Evolutionary conservation across 2,888 invertebrate genomes (phyloP).

Genomic region (Nymphalis c-album): DNA sequence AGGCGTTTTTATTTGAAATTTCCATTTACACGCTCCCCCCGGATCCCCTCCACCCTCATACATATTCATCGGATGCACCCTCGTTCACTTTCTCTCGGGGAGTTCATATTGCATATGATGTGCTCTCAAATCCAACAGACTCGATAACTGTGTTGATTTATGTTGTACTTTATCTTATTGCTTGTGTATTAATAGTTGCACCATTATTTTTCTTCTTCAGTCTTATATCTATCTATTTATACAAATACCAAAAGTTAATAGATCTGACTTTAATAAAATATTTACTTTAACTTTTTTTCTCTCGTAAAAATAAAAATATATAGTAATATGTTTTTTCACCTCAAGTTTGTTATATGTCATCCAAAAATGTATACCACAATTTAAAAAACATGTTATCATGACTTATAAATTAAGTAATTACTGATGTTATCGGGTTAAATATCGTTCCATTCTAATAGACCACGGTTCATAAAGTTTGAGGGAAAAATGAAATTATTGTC

Average conservation of each 20-base stretch:
- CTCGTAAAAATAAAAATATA: too few relatives aligned
- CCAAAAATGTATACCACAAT: too few relatives aligned
- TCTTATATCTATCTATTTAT: background rate
- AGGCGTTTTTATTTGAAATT: slow-evolving; percentile 82
- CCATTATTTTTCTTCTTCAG: slow-evolving; percentile 4
- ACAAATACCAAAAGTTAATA: background rate
- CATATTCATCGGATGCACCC: slow-evolving; percentile 85
- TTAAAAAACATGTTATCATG: background rate
- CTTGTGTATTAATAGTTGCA: slow-evolving; percentile 23
- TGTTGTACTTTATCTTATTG: slow-evolving; percentile 36
- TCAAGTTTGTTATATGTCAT: too few relatives aligned
- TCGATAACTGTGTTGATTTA: slow-evolving; percentile 41
- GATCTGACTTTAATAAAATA: too few relatives aligned
- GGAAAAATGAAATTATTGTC: slow-evolving; percentile 13
- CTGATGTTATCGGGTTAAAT: slow-evolving; percentile 10
- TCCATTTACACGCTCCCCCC: slow-evolving; percentile 74
- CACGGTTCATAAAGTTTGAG: slow-evolving; percentile 15
- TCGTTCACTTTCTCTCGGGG: slow-evolving; percentile 71
- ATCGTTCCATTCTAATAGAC: slow-evolving; percentile 7
- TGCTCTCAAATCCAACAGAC: slow-evolving; percentile 38
- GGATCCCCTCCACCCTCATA: slow-evolving; percentile 71
- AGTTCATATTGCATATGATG: slow-evolving; percentile 43
- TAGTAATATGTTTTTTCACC: too few relatives aligned
- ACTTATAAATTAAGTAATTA: slow-evolving; percentile 3
- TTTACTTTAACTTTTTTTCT: too few relatives aligned